Conservation (phyloP, 1,140 invertebrate species). For the Rhyzopertha dominica region DNA sequence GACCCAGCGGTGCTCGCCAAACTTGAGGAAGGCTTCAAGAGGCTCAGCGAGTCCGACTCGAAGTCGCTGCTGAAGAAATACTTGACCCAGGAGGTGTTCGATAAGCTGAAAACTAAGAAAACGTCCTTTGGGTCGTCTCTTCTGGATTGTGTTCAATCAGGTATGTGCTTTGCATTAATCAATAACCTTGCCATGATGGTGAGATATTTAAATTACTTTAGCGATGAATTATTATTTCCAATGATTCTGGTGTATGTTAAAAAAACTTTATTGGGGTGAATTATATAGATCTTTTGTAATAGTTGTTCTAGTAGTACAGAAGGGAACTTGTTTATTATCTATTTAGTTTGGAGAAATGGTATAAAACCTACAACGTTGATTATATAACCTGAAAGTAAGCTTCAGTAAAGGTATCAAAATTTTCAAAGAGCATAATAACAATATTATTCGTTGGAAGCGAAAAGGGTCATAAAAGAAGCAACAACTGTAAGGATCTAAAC, state of each 20-base stretch:
- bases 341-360: too few relatives aligned
- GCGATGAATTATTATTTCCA: not conserved
- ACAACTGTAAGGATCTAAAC: too few relatives aligned
- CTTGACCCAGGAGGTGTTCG: conserved; percentile 58
- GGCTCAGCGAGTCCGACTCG: conserved; percentile 55
- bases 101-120: conserved; percentile 57
- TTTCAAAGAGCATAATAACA: too few relatives aligned
- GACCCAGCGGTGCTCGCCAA: conserved; percentile 69
- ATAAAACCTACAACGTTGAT: too few relatives aligned
- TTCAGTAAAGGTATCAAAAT: too few relatives aligned
- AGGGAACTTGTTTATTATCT: not conserved
- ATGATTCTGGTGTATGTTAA: not conserved
- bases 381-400: too few relatives aligned
- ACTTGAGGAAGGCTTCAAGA: conserved; percentile 56
- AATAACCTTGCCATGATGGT: not conserved
- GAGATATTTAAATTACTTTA: conserved; percentile 1
- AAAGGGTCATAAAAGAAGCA: too few relatives aligned
- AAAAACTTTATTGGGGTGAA: not conserved
- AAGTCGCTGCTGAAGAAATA: conserved; percentile 70
- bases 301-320: not conserved
- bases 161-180: conserved; percentile 15
- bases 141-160: conserved; percentile 62
- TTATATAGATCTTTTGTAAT: not conserved
- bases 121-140: conserved; percentile 57
- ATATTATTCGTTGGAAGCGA: too few relatives aligned